Evolutionary conservation across 2,888 invertebrate genomes (phyloP).

Genomic region (Timandra comae): DNA sequence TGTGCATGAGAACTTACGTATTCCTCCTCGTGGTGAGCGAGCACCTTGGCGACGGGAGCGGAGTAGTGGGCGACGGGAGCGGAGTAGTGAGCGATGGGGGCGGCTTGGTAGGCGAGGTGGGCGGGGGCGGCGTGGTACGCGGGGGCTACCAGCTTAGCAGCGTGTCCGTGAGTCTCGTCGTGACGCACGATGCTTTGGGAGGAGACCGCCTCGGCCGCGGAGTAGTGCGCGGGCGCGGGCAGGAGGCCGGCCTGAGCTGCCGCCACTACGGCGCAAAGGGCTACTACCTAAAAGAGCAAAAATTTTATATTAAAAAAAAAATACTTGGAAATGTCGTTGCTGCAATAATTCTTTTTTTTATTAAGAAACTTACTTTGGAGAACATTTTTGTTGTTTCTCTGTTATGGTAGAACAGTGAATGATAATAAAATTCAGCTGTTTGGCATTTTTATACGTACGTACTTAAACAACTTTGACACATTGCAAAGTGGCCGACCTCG

Average conservation of each 20-base stretch:
- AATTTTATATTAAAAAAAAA: too few relatives aligned
- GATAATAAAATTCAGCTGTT: too few relatives aligned
- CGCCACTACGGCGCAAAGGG: slow-evolving; percentile 57
- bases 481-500: too few relatives aligned
- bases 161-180: slow-evolving; percentile 36
- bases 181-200: slow-evolving; percentile 58
- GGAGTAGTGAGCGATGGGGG: slow-evolving; percentile 20
- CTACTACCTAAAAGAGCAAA: slow-evolving; percentile 48
- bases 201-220: slow-evolving; percentile 52
- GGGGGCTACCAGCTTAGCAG: slow-evolving; percentile 26
- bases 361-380: slow-evolving; percentile 49
- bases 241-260: slow-evolving; percentile 61
- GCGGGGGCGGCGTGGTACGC: slow-evolving; percentile 32
- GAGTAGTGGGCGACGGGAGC: slow-evolving; percentile 27
- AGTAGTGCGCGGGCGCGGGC: slow-evolving; percentile 49
- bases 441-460: too few relatives aligned
- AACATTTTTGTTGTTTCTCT: slow-evolving; percentile 52
- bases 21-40: slow-evolving; percentile 23
- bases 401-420: too few relatives aligned
- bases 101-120: slow-evolving; percentile 11
- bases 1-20: slow-evolving; percentile 30
- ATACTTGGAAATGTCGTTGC: not conserved
- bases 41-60: slow-evolving; percentile 29
- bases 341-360: too few relatives aligned
- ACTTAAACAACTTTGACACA: too few relatives aligned